These are phyloP conservation scores for Nycticryphes semicollaris DNA, from an alignment of 2,113 vertebrate species.

Conservation along the genomic window DNA sequence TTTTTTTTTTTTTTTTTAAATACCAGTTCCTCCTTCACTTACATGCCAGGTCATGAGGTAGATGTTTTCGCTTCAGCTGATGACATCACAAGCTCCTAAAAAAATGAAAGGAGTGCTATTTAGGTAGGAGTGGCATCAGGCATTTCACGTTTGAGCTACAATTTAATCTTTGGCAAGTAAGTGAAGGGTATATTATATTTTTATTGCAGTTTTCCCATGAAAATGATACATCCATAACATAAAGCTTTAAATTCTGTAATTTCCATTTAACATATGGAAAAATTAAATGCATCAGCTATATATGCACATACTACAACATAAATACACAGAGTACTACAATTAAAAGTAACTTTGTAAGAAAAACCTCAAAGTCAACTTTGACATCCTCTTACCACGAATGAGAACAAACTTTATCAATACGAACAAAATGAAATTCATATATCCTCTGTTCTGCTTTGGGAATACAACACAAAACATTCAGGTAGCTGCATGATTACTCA, in stretches of 20 bases:
- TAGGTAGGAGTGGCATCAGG: conserved; percentile 43
- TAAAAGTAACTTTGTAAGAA: not conserved
- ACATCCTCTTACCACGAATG: not conserved
- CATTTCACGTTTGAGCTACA: not conserved
- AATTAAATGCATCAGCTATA: not conserved
- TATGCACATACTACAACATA: not conserved
- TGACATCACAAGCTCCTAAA: conserved; percentile 68
- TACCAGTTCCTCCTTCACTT: conserved; percentile 56
- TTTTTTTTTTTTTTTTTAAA: not conserved
- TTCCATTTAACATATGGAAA: not conserved
- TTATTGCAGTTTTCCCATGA: not conserved
- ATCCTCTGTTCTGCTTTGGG: not conserved
- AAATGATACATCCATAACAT: not conserved
- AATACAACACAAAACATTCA: not conserved
- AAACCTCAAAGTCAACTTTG: not conserved
- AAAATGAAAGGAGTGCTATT: conserved; percentile 65
- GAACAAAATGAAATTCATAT: not conserved
- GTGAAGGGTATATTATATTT: conserved; percentile 36
- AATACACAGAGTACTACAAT: not conserved
- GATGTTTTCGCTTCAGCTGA: conserved; percentile 62
- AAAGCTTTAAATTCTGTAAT: not conserved
- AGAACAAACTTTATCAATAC: not conserved
- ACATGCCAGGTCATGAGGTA: conserved; percentile 63
- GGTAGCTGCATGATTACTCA: not conserved
- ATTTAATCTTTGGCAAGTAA: conserved; percentile 45